Evolutionary conservation across 2,888 invertebrate species (phyloP).

Genomic region (Brenthis hecate): DNA sequence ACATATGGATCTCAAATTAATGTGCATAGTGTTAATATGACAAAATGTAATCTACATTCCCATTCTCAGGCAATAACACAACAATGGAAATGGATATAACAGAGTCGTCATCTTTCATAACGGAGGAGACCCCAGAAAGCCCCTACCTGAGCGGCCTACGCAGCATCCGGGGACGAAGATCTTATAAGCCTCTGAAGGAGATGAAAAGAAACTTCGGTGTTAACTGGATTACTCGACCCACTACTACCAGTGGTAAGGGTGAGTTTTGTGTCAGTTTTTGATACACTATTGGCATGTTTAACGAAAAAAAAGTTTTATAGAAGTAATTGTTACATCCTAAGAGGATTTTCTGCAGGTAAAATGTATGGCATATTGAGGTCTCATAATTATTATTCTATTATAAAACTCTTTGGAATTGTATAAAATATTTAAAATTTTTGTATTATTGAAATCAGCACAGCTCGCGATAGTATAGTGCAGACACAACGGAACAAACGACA

Average conservation of each 20-base stretch:
- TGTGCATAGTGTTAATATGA: background rate
- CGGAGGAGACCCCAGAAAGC: conserved; percentile 52
- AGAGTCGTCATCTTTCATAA: conserved; percentile 50
- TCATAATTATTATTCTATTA: no score
- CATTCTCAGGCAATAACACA: conserved; percentile 69
- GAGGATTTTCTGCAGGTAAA: no score
- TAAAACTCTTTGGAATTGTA: no score
- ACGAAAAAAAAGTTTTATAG: background rate
- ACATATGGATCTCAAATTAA: no score
- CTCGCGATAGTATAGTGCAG: no score
- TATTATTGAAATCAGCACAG: no score
- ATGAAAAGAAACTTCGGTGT: conserved; percentile 44
- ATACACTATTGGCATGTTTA: background rate
- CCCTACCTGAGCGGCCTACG: conserved; percentile 62
- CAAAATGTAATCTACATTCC: background rate
- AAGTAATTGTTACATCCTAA: background rate
- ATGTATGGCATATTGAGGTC: no score
- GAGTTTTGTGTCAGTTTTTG: conserved; percentile 20
- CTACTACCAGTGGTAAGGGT: conserved; percentile 36
- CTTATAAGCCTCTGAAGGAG: conserved; percentile 68
- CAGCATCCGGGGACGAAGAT: conserved; percentile 63
- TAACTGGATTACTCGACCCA: conserved; percentile 43
- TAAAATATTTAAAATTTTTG: no score
- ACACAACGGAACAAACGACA: no score
- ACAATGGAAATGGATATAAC: conserved; percentile 79